phyloP scores from a whole-genome alignment of 2,113 vertebrate genomes.

The Panurus biarmicus region DNA sequence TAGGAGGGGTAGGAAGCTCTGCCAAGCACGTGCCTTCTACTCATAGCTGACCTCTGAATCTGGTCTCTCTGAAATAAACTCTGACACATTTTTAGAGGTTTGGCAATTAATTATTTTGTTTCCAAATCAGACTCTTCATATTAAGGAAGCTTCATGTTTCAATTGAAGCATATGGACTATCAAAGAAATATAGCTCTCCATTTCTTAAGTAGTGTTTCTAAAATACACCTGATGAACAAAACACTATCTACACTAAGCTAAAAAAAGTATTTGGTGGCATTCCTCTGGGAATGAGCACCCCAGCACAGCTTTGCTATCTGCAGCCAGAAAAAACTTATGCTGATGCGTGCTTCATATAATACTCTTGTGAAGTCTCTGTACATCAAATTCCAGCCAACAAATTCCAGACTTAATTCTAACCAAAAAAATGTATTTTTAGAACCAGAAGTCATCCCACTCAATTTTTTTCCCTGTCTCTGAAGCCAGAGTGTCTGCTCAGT shows the following conservation, averaged over 20 bases:
- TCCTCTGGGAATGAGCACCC: not conserved
- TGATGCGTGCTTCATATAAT: not conserved
- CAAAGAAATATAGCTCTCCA: not conserved
- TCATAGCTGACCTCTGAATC: not conserved
- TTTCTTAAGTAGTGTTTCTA: not conserved
- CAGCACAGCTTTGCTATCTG: not conserved
- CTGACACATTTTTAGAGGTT: not conserved
- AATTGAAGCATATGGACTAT: not conserved
- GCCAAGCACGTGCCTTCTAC: not conserved
- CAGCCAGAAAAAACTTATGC: not conserved
- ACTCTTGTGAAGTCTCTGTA: not conserved
- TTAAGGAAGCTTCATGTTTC: not conserved
- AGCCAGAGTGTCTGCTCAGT: not conserved
- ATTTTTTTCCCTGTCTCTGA: not conserved
- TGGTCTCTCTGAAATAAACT: not conserved
- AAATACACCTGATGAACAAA: not conserved
- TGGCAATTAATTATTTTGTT: not conserved
- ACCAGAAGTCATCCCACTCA: not conserved
- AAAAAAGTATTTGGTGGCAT: not conserved
- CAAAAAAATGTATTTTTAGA: not conserved
- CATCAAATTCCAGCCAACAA: not conserved
- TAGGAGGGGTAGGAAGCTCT: not conserved
- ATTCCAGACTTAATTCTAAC: not conserved
- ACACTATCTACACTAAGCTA: not conserved
- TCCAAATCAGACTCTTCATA: not conserved